Evolutionary conservation across 2,888 invertebrate genomes (phyloP), one percentile per base, ranked within the genome.

Genomic region (Agonopterix heracliana): DNA sequence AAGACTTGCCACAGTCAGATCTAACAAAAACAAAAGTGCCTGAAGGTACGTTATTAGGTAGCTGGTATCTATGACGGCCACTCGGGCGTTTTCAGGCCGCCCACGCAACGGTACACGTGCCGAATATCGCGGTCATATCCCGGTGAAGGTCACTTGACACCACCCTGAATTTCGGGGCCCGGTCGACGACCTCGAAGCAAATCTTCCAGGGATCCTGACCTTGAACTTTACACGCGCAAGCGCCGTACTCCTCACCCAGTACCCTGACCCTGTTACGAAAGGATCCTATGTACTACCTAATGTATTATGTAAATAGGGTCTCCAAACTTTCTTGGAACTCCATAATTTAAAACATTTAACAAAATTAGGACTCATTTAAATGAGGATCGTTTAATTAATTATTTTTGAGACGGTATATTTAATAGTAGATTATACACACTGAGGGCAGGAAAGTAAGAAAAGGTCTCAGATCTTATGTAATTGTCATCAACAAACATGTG

Each of bases 171-270:
- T 76, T 78, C 78, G 77, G 76, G 71, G 67, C 69, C 64, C 68
- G 85, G 81, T 70, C 81, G 66, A 70, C 74, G 80, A 86, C 81
- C 86, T 76, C 76, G 62, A 66, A 76, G 78, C 75, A 85, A 86
- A 88, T 85, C 82, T 87, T 87, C 85, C 86, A 85, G 81, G 85
- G 84, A 67, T 69, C 59, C 76, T 74, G 77, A 80, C 87, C 87
- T 82, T 87, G 85, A 86, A 78, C 86, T 85, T 83, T 81, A 71
- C 60, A 68, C 86, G 87, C 87, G 87, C 87, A 86, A 68, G 87
- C 87, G 87, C 86, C 59, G 63, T 79, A 54, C 70, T 64, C 62
- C 66, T 81, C 64, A 77, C 78, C 77, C 71, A 80, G 81, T 83
- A 78, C 82, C 81, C 78, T 87, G 85, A 85, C 86, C 85, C 81